Evolutionary conservation across 2,888 invertebrate genomes (phyloP), one percentile per base, ranked within the genome.

Genomic region (Trisateles emortualis): DNA sequence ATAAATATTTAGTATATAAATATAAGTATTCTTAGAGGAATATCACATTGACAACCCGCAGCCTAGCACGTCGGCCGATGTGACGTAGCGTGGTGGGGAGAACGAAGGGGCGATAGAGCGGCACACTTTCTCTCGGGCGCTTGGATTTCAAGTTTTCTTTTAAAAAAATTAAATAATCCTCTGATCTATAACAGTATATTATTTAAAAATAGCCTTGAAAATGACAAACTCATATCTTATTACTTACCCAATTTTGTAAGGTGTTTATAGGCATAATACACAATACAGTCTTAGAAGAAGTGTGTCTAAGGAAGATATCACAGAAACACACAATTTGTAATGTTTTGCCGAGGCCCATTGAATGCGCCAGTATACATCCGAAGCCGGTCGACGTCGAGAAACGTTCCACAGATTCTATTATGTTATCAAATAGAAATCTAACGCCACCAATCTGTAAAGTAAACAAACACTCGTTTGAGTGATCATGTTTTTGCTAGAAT

Each of bases 341-440:
- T 0, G 99, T 99, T 92, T 99, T 99, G n/a, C 99, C 99, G 22
- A 99, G 94, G 1, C 99, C 99, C 99, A 99, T 99, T 38, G 98
- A 98, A 92, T 99, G 99, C 0, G 99, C 99, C 46, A 99, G 93
- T 74, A 99, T 99, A 84, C 99, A 99, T 10, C 99, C 99, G 86
- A 99, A 99, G 9, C 99, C 99, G 1, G 96, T 94, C 0, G 97
- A 97, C 11, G 95, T 96, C 49, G 97, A 96, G 85, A 96, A 99
- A 67, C 98, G 94, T 58, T 96, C 96, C 38, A 97, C 94, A 14
- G 98, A 98, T 89, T 99, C 99, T 68, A 99, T 97, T 17, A 99
- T 96, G 84, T 99, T 99, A 87, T 99, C 99, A 83, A 97, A 99
- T 47, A 99, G 90, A 86, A 99, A 99, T 52, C 99, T 94, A 11